Evolutionary conservation across 2,113 vertebrate genomes (phyloP).

Genomic region (Chlorodrepanis virens): DNA sequence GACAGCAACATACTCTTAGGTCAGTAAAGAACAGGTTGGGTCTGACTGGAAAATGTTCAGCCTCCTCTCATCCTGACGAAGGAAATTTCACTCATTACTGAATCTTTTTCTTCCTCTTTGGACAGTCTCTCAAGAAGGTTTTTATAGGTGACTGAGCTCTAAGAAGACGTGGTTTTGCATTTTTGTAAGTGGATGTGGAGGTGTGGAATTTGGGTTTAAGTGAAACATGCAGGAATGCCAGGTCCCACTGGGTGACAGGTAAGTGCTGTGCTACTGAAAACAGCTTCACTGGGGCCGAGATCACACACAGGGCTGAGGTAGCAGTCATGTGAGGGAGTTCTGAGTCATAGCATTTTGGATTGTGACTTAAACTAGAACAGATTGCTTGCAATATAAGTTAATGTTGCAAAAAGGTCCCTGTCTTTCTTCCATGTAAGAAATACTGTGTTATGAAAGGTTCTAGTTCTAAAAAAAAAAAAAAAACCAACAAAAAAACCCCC

Average conservation of each 20-base stretch:
- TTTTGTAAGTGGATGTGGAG: fast-evolving
- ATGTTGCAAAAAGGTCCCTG: neutral
- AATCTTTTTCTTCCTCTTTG: neutral
- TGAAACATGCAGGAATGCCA: neutral
- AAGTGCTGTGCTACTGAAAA: neutral
- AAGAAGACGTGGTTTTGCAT: fast-evolving
- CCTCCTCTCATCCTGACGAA: fast-evolving
- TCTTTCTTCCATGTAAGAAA: neutral
- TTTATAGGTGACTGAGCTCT: neutral
- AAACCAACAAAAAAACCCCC: fast-evolving
- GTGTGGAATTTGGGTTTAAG: neutral
- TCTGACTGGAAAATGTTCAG: neutral
- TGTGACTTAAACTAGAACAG: neutral
- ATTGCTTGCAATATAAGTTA: neutral
- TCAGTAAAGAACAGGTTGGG: neutral
- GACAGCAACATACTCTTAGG: neutral
- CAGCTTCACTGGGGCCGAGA: neutral
- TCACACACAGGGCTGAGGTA: neutral
- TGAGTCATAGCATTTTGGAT: neutral
- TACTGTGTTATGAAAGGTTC: neutral
- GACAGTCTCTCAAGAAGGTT: fast-evolving
- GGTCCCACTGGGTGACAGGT: neutral
- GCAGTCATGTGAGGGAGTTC: neutral
- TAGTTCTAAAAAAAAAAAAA: neutral
- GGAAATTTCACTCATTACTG: neutral